Evolutionary conservation across 2,797 vertebrate species (phyloP), one percentile per base, ranked within the genome.

Genomic region (Heliangelus exortis): DNA sequence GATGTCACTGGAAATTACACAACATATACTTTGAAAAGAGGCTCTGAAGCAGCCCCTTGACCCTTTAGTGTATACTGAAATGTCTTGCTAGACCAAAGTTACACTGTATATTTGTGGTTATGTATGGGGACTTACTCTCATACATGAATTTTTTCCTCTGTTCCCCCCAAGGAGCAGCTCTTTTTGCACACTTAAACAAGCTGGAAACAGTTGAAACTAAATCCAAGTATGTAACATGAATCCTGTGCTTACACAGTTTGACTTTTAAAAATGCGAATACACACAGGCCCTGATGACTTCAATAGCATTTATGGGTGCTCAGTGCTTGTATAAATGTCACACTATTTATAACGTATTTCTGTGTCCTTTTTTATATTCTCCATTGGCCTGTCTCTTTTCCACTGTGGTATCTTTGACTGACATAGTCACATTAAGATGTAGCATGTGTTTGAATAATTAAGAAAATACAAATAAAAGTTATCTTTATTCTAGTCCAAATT

Each of bases 271-370:
- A 95, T 73, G 71, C 0, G 1, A 89, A 92, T 57, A 20, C 92
- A 89, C 92, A 39, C 47, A 84, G 88, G 86, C 84, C 86, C 86
- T 90, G 88, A 92, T 96, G 95, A 96, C 95, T 96, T 96, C 96
- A 96, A 84, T 93, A 90, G 92, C 93, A 71, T 96, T 96, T 96
- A 96, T 94, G 94, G 95, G 90, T 96, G 92, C 90, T 95, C 4
- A 20, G 93, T 75, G 93, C 94, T 93, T 81, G 66, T 96, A 86
- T 95, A 96, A 96, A 96, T 94, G 95, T 96, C 95, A 95, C 92
- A 93, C 86, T 96, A 96, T 96, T 96, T 96, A 95, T 96, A 96
- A 96, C 93, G 84, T 93, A 90, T 79, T 87, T 92, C 63, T 95
- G n/a, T 48, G 81, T 48, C 78, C 93, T 84, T 93, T 91, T 93